Conservation (phyloP, 2,113 vertebrate genomes). For the Misgurnus mizolepis region DNA sequence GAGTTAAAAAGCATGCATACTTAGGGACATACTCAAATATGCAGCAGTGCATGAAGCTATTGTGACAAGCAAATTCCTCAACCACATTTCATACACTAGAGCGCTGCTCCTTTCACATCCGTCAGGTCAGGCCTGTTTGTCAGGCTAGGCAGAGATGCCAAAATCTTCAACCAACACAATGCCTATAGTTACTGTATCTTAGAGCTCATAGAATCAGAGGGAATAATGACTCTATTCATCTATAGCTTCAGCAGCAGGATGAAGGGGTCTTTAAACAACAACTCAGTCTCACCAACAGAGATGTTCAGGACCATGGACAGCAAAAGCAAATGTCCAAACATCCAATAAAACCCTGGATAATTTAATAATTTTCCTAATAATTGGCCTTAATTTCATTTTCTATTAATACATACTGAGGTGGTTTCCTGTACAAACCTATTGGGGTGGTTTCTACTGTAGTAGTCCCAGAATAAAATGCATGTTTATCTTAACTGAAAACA, state of each 20-base stretch:
- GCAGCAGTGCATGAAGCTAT: not conserved
- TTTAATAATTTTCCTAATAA: not conserved
- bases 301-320: constrained; percentile 50
- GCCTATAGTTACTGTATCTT: not conserved
- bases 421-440: not conserved
- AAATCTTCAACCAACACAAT: not conserved
- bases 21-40: constrained; percentile 3
- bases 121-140: constrained; percentile 49
- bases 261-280: not conserved
- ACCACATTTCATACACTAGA: constrained; percentile 13
- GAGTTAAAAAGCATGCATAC: not conserved
- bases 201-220: not conserved
- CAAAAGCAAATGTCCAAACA: constrained; percentile 15
- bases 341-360: not conserved
- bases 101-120: constrained; percentile 20
- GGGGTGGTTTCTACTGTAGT: too few relatives aligned
- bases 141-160: constrained; percentile 20
- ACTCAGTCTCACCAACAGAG: not conserved
- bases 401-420: not conserved
- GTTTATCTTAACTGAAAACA: too few relatives aligned
- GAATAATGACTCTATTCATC: constrained; percentile 20
- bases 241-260: not conserved
- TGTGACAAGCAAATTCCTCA: constrained; percentile 22
- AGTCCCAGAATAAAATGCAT: too few relatives aligned
- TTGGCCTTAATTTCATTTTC: not conserved